Evolutionary conservation across 2,113 vertebrate species (phyloP).

Genomic region (Phylloscopus whistleri): DNA sequence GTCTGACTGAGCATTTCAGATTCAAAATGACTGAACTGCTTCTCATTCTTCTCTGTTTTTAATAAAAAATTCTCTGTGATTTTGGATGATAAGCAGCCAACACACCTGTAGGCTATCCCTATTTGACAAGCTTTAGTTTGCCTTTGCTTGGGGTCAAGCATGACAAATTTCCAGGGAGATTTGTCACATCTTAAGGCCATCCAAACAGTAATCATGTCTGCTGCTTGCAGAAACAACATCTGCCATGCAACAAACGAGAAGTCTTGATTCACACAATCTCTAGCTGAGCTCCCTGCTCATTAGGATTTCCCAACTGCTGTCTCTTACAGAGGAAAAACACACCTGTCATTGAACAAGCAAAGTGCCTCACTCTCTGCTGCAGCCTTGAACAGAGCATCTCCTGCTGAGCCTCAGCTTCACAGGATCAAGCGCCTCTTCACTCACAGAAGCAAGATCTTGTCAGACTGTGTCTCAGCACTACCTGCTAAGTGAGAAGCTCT

Average conservation of each 20-base stretch:
- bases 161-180: conserved; percentile 44
- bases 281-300: conserved; percentile 28
- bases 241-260: conserved; percentile 1
- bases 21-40: neutral
- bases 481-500: neutral
- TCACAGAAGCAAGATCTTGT: neutral
- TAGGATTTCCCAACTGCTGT: neutral
- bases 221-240: conserved; percentile 32
- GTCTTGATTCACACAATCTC: neutral
- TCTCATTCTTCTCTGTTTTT: neutral
- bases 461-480: neutral
- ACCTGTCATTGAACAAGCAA: neutral
- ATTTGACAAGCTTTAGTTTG: conserved; percentile 11
- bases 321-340: neutral
- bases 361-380: neutral
- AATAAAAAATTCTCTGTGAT: neutral
- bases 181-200: conserved; percentile 42
- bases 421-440: neutral
- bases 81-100: neutral
- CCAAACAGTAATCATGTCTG: conserved; percentile 2
- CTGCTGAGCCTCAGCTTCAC: neutral
- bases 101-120: neutral
- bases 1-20: neutral
- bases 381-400: neutral
- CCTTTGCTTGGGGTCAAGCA: conserved; percentile 45